Conservation (phyloP, 2,113 vertebrate genomes). For the Gymnorhina tibicen region DNA sequence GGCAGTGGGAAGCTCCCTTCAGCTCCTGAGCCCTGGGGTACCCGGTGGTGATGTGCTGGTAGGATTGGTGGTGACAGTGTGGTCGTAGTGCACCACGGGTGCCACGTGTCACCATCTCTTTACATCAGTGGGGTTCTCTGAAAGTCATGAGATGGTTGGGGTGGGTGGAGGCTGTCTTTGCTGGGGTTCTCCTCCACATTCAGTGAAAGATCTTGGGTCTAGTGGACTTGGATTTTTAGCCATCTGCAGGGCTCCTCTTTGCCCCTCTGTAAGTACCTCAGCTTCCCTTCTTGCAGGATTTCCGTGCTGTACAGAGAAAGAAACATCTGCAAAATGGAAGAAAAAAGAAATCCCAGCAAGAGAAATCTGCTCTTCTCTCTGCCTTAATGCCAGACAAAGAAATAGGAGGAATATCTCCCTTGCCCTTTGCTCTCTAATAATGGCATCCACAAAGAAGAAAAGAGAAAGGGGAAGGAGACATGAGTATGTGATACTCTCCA, state of each 20-base stretch:
- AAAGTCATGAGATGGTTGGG: background rate
- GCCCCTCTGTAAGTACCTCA: background rate
- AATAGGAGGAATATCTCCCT: background rate
- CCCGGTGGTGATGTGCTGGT: background rate
- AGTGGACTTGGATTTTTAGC: background rate
- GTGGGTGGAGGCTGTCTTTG: background rate
- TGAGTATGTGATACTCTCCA: background rate
- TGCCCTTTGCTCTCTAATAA: background rate
- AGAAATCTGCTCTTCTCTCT: background rate
- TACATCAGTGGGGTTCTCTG: background rate
- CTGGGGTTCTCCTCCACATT: background rate
- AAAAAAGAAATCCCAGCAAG: background rate
- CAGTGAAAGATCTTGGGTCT: background rate
- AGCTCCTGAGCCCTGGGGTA: background rate
- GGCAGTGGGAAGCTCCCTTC: background rate
- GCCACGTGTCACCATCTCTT: background rate
- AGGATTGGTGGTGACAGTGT: background rate
- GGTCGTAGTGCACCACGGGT: background rate
- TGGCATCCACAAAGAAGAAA: background rate
- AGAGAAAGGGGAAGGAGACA: background rate
- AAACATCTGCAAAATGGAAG: background rate
- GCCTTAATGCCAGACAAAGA: background rate
- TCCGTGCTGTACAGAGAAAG: background rate
- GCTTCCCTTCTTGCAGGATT: background rate
- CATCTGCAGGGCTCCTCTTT: background rate